Base-by-base conservation (phyloP, 2,113 vertebrate species). In the Larimichthys crocea region DNA sequence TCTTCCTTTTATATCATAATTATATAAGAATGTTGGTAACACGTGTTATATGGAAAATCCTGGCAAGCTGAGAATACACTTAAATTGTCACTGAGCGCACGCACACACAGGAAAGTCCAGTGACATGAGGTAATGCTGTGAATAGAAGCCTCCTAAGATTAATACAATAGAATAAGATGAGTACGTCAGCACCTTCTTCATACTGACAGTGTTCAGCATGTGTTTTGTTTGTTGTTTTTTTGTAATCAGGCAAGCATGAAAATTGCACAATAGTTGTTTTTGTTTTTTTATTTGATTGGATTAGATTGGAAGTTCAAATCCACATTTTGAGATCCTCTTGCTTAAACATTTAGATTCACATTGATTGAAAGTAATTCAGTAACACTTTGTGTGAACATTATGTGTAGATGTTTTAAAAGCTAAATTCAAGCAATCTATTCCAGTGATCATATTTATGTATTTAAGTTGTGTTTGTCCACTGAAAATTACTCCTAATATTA, bases 401-500 rank as follows among this genome's bases (percentile, higher is more conserved):
- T 22, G 17, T 31, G 0, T 16, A 65, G 3, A 10, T 71, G 60
- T 49, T 46, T 26, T 49, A 57, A 0, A 35, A 40, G 35, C 35
- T 40, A 40, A 40, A 40, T 40, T 40, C 35, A 8, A 40, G 35
- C 35, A 40, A 0, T 10, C 11, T 22, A 57, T 16, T 72, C 19
- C 31, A 29, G 59, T 53, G 11, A 44, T 64, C 12, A 26, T 3
- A 2, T 49, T 49, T 17, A 42, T 59, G 49, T 42, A 22, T 52
- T 71, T 46, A 55, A 84, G 26, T 57, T 82, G 29, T 48, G 22
- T 70, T 79, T 29, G 29, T n/a, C 55, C 17, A 26, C 29, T 49
- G 15, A 52, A 82, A 68, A 82, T 44, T 0, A 46, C 59, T 53
- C 35, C 35, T 74, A 15, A 79, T 84, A 62, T 86, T 79, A 24